Percentiles rank a stretch among this genome's conserved stretches.
Conservation (phyloP, 2,888 invertebrate genomes). For the Cerastis rubricosa region DNA sequence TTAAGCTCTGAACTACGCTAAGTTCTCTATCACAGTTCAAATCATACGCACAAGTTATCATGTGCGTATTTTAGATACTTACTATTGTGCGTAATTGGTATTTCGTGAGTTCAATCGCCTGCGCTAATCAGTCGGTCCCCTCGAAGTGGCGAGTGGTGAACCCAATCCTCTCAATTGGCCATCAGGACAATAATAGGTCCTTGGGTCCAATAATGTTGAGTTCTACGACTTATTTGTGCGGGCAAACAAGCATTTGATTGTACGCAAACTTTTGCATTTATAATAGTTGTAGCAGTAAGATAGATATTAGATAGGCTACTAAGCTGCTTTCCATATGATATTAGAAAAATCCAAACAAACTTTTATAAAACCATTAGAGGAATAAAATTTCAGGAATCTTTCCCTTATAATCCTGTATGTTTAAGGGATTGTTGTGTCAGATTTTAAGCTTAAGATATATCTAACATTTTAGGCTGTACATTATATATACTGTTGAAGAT, state of each 20-base stretch:
- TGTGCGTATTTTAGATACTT: background rate
- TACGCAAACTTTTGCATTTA: background rate
- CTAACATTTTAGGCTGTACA: too few relatives aligned
- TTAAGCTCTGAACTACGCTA: background rate
- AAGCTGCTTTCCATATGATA: too few relatives aligned
- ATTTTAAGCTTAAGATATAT: too few relatives aligned
- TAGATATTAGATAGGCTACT: too few relatives aligned
- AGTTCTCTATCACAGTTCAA: background rate
- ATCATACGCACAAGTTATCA: background rate
- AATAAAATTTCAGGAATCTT: too few relatives aligned
- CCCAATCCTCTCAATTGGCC: conserved; percentile 43
- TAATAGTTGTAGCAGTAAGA: too few relatives aligned
- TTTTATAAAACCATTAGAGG: too few relatives aligned
- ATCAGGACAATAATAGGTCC: conserved; percentile 1
- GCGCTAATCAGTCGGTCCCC: conserved; percentile 16
- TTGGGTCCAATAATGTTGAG: background rate
- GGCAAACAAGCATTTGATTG: background rate
- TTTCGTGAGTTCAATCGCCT: background rate
- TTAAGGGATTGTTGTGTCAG: too few relatives aligned
- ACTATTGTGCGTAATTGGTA: background rate
- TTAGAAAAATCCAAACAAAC: too few relatives aligned
- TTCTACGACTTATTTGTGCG: background rate
- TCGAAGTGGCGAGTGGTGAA: conserved; percentile 9
- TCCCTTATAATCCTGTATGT: too few relatives aligned
- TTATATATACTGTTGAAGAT: too few relatives aligned